phyloP scores from a whole-genome alignment of 2,888 invertebrate genomes.

The Cancer borealis region DNA sequence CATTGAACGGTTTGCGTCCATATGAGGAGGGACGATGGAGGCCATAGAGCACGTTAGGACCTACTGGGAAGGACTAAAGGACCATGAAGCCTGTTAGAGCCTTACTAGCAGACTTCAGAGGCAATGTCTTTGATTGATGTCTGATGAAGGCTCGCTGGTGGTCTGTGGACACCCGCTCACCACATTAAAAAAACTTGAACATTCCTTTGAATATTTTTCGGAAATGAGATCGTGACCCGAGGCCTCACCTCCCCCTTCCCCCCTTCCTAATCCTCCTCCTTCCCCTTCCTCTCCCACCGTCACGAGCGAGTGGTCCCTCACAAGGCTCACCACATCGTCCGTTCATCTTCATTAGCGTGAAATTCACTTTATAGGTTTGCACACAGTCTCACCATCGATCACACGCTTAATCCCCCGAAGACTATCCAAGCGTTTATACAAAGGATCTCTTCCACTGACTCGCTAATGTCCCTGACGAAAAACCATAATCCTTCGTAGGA shows the following conservation, averaged over 20 bases:
- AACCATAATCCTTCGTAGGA: not conserved
- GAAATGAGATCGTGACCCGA: conserved; percentile 23
- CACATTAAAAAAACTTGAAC: not conserved
- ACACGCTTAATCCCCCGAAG: conserved; percentile 27
- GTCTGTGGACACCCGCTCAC: not conserved
- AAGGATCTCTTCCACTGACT: not conserved
- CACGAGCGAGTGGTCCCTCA: not conserved
- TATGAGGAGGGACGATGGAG: not conserved
- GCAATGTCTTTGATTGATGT: no score
- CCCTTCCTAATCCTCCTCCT: not conserved
- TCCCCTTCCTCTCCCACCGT: not conserved
- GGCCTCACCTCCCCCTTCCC: not conserved
- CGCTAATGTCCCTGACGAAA: conserved; percentile 22
- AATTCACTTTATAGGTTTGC: conserved; percentile 15
- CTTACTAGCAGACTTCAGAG: not conserved
- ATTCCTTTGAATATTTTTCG: not conserved
- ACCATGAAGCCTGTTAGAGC: not conserved
- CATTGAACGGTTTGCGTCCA: not conserved
- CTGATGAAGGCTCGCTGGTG: not conserved
- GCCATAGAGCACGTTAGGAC: not conserved
- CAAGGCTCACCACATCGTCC: not conserved
- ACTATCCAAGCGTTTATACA: conserved; percentile 26
- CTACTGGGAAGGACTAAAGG: not conserved
- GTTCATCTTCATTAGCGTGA: conserved; percentile 34
- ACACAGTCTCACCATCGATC: conserved; percentile 34